Percentiles rank a stretch among this genome's conserved stretches.
phyloP scores from a whole-genome alignment of 2,888 invertebrate species.

The Polyploca ridens region DNA sequence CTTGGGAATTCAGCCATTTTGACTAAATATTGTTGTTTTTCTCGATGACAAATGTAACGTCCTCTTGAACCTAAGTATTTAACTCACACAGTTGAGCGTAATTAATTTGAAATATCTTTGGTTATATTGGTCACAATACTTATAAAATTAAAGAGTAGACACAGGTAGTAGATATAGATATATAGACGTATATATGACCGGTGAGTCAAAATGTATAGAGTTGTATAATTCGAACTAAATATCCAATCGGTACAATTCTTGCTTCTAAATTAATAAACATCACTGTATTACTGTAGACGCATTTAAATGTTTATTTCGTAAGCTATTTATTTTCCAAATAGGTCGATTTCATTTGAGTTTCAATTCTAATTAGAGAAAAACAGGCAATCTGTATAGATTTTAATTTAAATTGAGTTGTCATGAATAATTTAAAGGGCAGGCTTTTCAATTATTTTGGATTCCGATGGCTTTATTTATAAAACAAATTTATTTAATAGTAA shows the following conservation, averaged over 20 bases:
- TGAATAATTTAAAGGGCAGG: conserved; percentile 48
- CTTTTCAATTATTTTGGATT: conserved; percentile 38
- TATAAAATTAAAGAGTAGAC: too few species aligned
- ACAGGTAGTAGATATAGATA: background rate
- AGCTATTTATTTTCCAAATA: conserved; percentile 47
- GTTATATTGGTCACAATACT: too few species aligned
- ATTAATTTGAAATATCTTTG: too few species aligned
- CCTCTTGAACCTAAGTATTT: background rate
- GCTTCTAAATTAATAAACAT: conserved; percentile 25
- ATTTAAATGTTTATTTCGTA: conserved; percentile 20
- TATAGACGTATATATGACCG: background rate
- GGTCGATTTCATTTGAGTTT: conserved; percentile 39
- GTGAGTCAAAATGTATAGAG: background rate
- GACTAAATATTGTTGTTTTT: background rate
- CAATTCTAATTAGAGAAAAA: conserved; percentile 56
- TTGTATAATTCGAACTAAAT: background rate
- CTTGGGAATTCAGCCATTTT: background rate
- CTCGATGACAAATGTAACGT: background rate
- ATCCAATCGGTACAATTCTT: background rate
- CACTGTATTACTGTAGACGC: conserved; percentile 21
- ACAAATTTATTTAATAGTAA: conserved; percentile 14
- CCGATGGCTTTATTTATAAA: conserved; percentile 33
- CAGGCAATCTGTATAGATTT: conserved; percentile 52
- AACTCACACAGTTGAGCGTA: background rate
- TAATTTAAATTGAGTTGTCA: conserved; percentile 54